phyloP scores from a whole-genome alignment of 1,140 invertebrate species.

The Muscidifurax raptorellus region DNA sequence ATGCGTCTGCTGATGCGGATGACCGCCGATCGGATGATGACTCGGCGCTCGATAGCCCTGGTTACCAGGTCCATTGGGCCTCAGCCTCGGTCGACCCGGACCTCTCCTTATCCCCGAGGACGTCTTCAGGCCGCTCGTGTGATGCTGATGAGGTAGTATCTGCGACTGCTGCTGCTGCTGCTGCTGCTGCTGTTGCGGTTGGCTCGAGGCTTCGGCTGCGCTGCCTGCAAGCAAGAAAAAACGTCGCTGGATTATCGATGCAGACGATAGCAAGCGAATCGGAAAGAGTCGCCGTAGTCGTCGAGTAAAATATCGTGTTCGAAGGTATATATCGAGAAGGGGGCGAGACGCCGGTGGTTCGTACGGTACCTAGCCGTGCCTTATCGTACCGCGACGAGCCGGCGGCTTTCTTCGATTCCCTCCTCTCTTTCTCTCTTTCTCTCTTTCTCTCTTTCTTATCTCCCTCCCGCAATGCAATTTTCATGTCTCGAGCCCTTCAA shows the following conservation, averaged over 20 bases:
- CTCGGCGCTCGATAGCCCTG: constrained; percentile 76
- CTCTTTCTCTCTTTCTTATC: constrained; percentile 26
- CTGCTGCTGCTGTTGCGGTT: background rate
- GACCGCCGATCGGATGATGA: constrained; percentile 59
- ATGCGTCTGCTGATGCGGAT: background rate
- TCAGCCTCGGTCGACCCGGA: constrained; percentile 85
- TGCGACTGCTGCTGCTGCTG: constrained; percentile 63
- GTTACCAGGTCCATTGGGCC: constrained; percentile 79
- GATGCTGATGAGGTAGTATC: background rate
- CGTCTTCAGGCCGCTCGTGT: constrained; percentile 40
- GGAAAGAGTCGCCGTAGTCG: background rate
- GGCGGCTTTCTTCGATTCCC: constrained; percentile 45
- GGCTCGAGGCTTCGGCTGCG: background rate
- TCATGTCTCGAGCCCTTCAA: constrained; percentile 39
- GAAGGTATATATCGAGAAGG: constrained; percentile 28
- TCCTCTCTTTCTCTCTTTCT: constrained; percentile 13
- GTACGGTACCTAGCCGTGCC: constrained; percentile 45
- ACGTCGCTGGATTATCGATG: background rate
- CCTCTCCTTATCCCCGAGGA: constrained; percentile 81
- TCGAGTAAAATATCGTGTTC: constrained; percentile 48
- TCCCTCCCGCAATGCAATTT: constrained; percentile 42
- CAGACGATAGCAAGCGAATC: background rate
- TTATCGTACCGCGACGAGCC: constrained; percentile 40
- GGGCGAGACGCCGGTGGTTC: constrained; percentile 22
- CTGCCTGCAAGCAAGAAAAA: background rate